Percentiles rank a stretch among this genome's conserved stretches.
phyloP scores from a whole-genome alignment of 1,140 invertebrate genomes.

The Anastrepha obliqua region DNA sequence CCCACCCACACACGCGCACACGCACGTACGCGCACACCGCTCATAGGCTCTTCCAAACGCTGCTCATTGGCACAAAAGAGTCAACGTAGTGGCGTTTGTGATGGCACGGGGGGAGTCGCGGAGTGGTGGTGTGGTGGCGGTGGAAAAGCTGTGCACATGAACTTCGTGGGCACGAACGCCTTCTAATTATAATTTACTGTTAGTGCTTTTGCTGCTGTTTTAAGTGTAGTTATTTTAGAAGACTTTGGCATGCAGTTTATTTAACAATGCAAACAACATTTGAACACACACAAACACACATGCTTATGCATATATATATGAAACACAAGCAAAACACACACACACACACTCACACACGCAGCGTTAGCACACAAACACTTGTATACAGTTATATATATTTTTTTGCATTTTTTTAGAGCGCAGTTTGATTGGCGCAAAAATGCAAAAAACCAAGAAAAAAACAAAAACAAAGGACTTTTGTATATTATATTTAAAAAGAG shows the following conservation, averaged over 20 bases:
- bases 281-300: too few relatives aligned
- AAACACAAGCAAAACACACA: neutral
- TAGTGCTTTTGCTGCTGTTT: neutral
- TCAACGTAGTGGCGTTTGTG: neutral
- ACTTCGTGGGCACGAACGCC: neutral
- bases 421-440: neutral
- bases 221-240: neutral
- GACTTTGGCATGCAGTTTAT: neutral
- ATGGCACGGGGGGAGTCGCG: too few relatives aligned
- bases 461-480: slow-evolving; percentile 55
- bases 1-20: neutral
- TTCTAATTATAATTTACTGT: neutral
- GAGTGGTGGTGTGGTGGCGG: neutral
- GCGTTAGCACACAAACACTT: neutral
- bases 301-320: neutral
- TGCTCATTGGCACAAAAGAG: slow-evolving; percentile 27
- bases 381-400: too few relatives aligned
- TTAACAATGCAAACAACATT: slow-evolving; percentile 5
- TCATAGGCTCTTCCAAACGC: neutral
- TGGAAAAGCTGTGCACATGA: too few relatives aligned
- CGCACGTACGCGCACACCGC: neutral
- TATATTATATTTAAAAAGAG: slow-evolving; percentile 57
- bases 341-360: neutral
- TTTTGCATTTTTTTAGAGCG: neutral
- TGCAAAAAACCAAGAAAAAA: too few relatives aligned